phyloP scores from a whole-genome alignment of 1,140 invertebrate species.

The Pteromalus puparum region DNA sequence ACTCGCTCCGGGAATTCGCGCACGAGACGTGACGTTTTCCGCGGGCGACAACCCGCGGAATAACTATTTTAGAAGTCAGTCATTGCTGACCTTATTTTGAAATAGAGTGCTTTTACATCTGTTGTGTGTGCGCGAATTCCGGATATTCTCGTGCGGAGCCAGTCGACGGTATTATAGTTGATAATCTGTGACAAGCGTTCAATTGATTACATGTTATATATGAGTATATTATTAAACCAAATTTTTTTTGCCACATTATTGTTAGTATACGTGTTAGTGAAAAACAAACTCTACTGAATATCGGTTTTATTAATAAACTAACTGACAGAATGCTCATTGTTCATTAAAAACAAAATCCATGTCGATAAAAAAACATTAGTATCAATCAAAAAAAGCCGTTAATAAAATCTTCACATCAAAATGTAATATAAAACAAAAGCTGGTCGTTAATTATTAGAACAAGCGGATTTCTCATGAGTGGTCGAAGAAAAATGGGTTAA shows the following conservation, averaged over 20 bases:
- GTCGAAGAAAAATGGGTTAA: slow-evolving; percentile 44
- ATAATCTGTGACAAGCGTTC: slow-evolving; percentile 15
- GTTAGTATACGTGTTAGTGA: slow-evolving; percentile 41
- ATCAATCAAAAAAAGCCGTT: not conserved
- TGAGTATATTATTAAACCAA: not conserved
- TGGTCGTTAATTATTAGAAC: slow-evolving; percentile 9
- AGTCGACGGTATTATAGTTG: slow-evolving; percentile 15
- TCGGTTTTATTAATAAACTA: too few species aligned
- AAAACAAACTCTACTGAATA: not conserved
- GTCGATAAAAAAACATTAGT: not conserved
- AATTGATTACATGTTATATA: not conserved
- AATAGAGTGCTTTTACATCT: not conserved
- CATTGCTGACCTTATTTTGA: slow-evolving; percentile 1
- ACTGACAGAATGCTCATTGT: not conserved
- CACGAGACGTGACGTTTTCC: slow-evolving; percentile 19
- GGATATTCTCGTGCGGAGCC: not conserved
- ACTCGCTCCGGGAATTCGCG: slow-evolving; percentile 37
- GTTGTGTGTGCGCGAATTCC: slow-evolving; percentile 22
- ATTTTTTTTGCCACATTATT: not conserved
- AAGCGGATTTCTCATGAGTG: slow-evolving; percentile 19
- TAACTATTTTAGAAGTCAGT: not conserved
- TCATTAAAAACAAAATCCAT: slow-evolving; percentile 5
- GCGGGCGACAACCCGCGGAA: not conserved
- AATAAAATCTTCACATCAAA: not conserved
- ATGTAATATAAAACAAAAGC: slow-evolving; percentile 5